Conservation (phyloP, 2,113 vertebrate species). For the Passer montanus region DNA sequence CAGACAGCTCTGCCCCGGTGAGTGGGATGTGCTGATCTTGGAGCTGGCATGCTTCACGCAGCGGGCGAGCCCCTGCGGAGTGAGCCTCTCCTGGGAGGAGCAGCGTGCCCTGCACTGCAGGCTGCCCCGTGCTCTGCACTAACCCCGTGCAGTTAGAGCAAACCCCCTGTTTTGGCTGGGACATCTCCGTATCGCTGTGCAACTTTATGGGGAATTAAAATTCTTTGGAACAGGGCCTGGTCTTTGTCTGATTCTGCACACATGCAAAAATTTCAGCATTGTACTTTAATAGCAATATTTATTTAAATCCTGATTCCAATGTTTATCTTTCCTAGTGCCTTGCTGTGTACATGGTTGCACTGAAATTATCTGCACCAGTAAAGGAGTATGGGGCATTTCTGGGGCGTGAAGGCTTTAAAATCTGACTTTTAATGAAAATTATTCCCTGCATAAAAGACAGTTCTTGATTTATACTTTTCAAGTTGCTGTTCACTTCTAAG, state of each 20-base stretch:
- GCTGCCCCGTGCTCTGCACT: neutral
- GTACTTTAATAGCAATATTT: slow-evolving; percentile 50
- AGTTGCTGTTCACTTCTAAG: neutral
- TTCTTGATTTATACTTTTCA: neutral
- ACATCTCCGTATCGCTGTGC: neutral
- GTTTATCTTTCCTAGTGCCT: slow-evolving; percentile 18
- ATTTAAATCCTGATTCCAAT: neutral
- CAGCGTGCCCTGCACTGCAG: neutral
- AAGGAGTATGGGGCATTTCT: neutral
- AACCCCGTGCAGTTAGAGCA: neutral
- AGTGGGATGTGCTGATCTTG: neutral
- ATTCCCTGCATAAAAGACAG: neutral
- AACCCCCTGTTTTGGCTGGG: neutral
- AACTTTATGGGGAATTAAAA: neutral
- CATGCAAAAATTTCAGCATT: slow-evolving; percentile 12
- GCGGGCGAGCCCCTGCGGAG: neutral
- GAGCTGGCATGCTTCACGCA: rapidly evolving
- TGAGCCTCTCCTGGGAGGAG: neutral
- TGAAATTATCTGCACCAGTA: neutral
- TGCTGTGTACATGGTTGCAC: neutral
- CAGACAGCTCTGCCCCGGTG: neutral
- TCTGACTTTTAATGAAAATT: neutral
- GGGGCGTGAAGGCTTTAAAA: neutral
- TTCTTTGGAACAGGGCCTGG: slow-evolving; percentile 12
- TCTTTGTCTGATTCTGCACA: slow-evolving; percentile 31